Evolutionary conservation across 2,797 vertebrate genomes (phyloP).

Genomic region (Cyprinella venusta): DNA sequence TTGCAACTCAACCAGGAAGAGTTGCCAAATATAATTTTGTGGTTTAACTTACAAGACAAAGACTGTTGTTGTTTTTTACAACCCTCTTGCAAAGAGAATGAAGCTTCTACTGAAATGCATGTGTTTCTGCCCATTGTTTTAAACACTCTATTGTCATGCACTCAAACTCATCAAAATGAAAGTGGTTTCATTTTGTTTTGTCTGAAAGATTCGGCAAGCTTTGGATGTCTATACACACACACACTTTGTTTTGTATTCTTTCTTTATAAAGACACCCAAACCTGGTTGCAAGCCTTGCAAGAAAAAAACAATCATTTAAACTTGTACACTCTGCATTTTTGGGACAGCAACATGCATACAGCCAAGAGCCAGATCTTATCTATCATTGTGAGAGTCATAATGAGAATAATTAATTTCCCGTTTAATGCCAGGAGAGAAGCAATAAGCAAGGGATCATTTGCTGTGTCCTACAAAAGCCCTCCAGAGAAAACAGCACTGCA

Average conservation of each 20-base stretch:
- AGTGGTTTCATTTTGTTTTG: neutral
- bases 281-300: neutral
- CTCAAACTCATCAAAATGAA: neutral
- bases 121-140: neutral
- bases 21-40: slow-evolving; percentile 8
- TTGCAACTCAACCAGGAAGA: neutral
- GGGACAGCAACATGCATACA: slow-evolving; percentile 17
- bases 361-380: slow-evolving; percentile 56
- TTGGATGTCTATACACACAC: neutral
- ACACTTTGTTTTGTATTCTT: neutral
- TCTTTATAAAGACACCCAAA: neutral
- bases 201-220: neutral
- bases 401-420: slow-evolving; percentile 66
- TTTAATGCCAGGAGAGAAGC: slow-evolving; percentile 62
- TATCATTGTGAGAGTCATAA: slow-evolving; percentile 60
- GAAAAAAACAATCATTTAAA: slow-evolving; percentile 1
- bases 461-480: slow-evolving; percentile 64
- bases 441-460: slow-evolving; percentile 65
- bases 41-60: slow-evolving; percentile 1
- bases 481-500: slow-evolving; percentile 58
- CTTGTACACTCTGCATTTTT: slow-evolving; percentile 3
- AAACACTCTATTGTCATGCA: slow-evolving; percentile 1
- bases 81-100: neutral
- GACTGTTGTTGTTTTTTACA: neutral
- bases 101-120: neutral